Evolutionary conservation across 1,140 invertebrate genomes (phyloP), one percentile per base, ranked within the genome.

Genomic region (Eurosta solidaginis): DNA sequence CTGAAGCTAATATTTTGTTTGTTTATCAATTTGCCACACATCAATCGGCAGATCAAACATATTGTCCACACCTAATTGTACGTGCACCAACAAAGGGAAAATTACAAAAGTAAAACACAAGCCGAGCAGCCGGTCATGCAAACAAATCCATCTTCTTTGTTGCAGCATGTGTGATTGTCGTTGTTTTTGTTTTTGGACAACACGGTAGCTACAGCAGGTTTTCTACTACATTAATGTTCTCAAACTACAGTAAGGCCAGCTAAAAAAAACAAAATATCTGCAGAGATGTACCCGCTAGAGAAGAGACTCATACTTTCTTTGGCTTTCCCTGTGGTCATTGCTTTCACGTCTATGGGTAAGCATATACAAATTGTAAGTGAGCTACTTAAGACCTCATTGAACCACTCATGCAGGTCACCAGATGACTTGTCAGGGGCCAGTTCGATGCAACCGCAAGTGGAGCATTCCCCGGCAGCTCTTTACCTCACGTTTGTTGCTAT

Each of bases 51-150:
- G 33, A 68, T 68, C 59, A 68, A 68, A 68, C 33, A 3, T 9
- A 68, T 68, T 68, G 33, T 68, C 33, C 33, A 68, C 59, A 22
- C 59, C 59, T 68, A 68, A 68, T 68, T 42, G 59, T 68, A 68
- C 59, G 59, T 68, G 59, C 59, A 68, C 9, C 33, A 40, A 68
- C 59, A 68, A 68, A 68, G 22, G 25, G 10, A 17, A 36, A 1
- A 59, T 29, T 59, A 36, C 54, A 33, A 59, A 59, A 59, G 54
- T 1, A 9, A 47, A 47, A 47, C 12, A 47, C 45, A 47, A 47
- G 45, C 45, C 45, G n/a, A 47, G 7, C 7, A 47, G 45, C 7
- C 45, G 7, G 45, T n/a, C n/a, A 14, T 14, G 12, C 45, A 47
- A 5, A 1, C 45, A 9, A 47, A 47, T 12, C 12, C 9, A 47